These are phyloP conservation scores for Cyaniris semiargus DNA, from an alignment of 2,888 invertebrate species.

Conservation along the genomic window DNA sequence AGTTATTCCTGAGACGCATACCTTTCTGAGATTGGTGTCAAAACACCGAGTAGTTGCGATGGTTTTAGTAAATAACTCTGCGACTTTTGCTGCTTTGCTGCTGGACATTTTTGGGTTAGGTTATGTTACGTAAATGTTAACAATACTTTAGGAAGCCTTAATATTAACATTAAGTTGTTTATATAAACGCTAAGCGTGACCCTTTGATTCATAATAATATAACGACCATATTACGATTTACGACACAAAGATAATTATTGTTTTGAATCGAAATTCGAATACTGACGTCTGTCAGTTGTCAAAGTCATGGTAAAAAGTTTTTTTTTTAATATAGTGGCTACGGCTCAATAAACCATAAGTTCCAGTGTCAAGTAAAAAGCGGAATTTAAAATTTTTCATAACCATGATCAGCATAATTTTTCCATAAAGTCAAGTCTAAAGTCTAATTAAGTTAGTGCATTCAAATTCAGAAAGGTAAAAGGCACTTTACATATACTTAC, in stretches of 20 bases:
- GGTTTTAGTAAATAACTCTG: constrained; percentile 67
- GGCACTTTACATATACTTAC: too few relatives aligned
- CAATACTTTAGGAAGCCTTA: background rate
- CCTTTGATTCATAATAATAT: background rate
- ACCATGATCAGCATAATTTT: too few relatives aligned
- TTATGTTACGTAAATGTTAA: background rate
- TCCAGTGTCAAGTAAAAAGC: too few relatives aligned
- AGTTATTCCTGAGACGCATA: constrained; percentile 41
- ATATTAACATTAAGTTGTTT: background rate
- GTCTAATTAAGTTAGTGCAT: too few relatives aligned
- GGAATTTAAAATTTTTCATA: too few relatives aligned
- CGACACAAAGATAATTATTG: too few relatives aligned
- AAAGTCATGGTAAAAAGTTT: too few relatives aligned
- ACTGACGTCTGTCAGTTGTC: background rate
- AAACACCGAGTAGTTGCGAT: constrained; percentile 68
- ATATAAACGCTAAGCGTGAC: background rate
- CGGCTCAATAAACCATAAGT: too few relatives aligned
- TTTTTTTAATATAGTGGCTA: too few relatives aligned
- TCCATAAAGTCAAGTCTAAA: too few relatives aligned
- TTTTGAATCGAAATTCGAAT: background rate
- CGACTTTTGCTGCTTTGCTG: constrained; percentile 61
- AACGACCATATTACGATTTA: too few relatives aligned
- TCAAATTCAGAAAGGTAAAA: too few relatives aligned
- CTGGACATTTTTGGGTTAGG: constrained; percentile 50
- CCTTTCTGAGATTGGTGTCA: constrained; percentile 69